Evolutionary conservation across 2,797 vertebrate genomes (phyloP).

Genomic region (Trachurus trachurus): DNA sequence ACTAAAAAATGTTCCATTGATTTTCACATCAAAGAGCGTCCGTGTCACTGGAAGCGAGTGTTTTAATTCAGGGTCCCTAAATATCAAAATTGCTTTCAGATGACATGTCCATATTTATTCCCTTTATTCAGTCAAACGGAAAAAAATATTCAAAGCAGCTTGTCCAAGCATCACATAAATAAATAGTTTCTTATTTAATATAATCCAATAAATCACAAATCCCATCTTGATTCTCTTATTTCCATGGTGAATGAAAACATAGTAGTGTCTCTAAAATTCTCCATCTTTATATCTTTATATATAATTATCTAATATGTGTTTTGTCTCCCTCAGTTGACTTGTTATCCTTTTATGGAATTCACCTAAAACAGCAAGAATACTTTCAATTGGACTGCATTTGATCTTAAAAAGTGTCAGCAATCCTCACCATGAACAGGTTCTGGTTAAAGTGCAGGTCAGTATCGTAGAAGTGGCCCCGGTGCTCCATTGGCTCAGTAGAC

Average conservation of each 20-base stretch:
- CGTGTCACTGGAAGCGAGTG: slow-evolving; percentile 40
- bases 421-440: slow-evolving; percentile 89
- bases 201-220: slow-evolving; percentile 51
- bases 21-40: slow-evolving; percentile 58
- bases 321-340: not conserved
- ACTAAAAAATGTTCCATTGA: slow-evolving; percentile 24
- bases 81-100: slow-evolving; percentile 69
- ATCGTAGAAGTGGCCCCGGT: slow-evolving; percentile 88
- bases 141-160: slow-evolving; percentile 33
- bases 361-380: not conserved
- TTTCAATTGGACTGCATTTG: not conserved
- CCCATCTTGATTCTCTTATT: slow-evolving; percentile 48
- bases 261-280: slow-evolving; percentile 38
- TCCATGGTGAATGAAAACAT: slow-evolving; percentile 56
- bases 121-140: slow-evolving; percentile 5
- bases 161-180: slow-evolving; percentile 39
- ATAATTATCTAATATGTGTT: not conserved
- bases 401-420: not conserved
- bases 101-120: slow-evolving; percentile 59
- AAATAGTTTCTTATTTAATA: slow-evolving; percentile 49
- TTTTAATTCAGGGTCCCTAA: slow-evolving; percentile 58
- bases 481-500: slow-evolving; percentile 81
- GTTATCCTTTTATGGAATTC: not conserved
- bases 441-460: slow-evolving; percentile 89
- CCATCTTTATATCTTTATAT: not conserved